Percentiles rank a stretch among this genome's conserved stretches.
phyloP scores from a whole-genome alignment of 1,140 invertebrate genomes.

The Oppia nitens region DNA sequence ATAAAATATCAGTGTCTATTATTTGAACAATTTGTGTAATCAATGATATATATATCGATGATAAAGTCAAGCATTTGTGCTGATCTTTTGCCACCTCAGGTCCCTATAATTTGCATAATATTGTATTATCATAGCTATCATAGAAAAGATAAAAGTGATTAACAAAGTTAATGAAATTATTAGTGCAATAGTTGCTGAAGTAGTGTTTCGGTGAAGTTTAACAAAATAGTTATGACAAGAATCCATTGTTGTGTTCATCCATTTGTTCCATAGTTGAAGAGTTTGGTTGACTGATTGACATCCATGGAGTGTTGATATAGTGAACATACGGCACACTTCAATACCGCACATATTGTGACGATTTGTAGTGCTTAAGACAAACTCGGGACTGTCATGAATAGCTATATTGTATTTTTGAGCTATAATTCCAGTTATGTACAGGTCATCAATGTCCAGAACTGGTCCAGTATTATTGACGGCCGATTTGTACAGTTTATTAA shows the following conservation, averaged over 20 bases:
- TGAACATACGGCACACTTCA: not conserved
- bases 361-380: not conserved
- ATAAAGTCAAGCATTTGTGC: not conserved
- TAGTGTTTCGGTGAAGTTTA: not conserved
- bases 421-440: slow-evolving; percentile 3
- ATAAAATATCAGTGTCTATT: no score
- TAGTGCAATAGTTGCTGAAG: not conserved
- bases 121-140: not conserved
- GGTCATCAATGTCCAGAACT: slow-evolving; percentile 9
- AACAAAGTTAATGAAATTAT: not conserved
- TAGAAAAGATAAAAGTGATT: not conserved
- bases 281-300: not conserved
- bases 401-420: not conserved
- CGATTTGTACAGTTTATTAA: not conserved
- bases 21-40: no score
- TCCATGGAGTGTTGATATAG: not conserved
- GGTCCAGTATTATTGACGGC: not conserved
- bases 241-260: not conserved
- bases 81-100: not conserved
- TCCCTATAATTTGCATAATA: not conserved
- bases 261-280: not conserved
- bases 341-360: not conserved
- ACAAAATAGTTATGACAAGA: not conserved
- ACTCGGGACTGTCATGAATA: not conserved
- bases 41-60: no score